phyloP scores from a whole-genome alignment of 2,888 invertebrate genomes.

The Helicoverpa assulta region DNA sequence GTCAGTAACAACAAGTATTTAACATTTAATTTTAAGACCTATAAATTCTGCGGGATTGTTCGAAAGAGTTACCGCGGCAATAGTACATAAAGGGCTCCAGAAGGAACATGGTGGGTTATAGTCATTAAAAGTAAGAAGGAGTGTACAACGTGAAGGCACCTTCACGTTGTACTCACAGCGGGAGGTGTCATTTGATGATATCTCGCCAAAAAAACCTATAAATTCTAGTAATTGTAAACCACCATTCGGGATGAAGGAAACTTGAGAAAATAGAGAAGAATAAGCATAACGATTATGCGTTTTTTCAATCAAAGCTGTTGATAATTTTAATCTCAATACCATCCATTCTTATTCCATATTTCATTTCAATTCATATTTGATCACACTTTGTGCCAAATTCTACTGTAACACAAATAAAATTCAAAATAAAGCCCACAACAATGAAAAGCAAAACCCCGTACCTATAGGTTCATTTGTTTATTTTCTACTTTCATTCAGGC shows the following conservation, averaged over 20 bases:
- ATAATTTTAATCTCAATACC: not conserved
- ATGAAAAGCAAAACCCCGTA: not conserved
- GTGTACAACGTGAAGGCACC: too few species aligned
- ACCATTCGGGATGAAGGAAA: not conserved
- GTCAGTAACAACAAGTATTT: slow-evolving; percentile 55
- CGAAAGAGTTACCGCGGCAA: too few species aligned
- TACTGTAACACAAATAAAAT: not conserved
- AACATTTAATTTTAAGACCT: slow-evolving; percentile 7
- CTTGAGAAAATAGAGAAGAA: not conserved
- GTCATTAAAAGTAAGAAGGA: too few species aligned
- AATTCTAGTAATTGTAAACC: not conserved
- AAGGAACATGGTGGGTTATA: too few species aligned
- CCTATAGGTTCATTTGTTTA: slow-evolving; percentile 10
- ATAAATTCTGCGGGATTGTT: too few species aligned
- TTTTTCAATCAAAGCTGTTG: not conserved
- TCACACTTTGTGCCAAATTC: not conserved
- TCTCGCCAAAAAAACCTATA: too few species aligned
- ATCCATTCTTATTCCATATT: not conserved
- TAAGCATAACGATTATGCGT: not conserved
- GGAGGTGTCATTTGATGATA: too few species aligned
- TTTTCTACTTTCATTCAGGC: not conserved
- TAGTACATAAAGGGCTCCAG: too few species aligned
- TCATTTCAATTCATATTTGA: not conserved
- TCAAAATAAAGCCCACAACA: not conserved
- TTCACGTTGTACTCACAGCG: too few species aligned